Evolutionary conservation across 2,888 invertebrate genomes (phyloP).

Genomic region (Drosophila infuscata): DNA sequence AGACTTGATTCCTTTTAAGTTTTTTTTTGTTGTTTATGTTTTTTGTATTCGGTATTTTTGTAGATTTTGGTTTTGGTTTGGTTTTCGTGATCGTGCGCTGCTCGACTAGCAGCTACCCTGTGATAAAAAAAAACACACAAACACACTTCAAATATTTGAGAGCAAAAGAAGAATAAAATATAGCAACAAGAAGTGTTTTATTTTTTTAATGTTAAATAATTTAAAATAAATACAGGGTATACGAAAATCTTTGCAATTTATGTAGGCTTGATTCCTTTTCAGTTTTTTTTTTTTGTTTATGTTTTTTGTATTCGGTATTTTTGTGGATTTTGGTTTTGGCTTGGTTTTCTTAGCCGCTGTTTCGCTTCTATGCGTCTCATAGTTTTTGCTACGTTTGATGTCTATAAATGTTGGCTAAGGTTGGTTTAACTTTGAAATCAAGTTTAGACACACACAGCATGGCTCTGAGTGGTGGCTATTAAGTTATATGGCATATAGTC

Average conservation of each 20-base stretch:
- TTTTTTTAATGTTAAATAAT: too few relatives aligned
- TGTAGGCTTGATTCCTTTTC: slow-evolving; percentile 4
- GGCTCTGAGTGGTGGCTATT: slow-evolving; percentile 26
- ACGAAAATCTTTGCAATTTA: slow-evolving; percentile 24
- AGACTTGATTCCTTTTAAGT: slow-evolving; percentile 5
- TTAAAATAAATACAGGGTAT: neutral
- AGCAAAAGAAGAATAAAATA: too few relatives aligned
- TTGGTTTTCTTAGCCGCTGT: slow-evolving; percentile 18
- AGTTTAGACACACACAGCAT: slow-evolving; percentile 52
- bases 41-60: neutral
- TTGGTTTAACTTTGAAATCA: slow-evolving; percentile 78
- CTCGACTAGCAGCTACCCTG: neutral
- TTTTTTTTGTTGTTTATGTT: neutral
- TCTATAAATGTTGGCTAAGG: slow-evolving; percentile 78
- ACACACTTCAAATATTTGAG: accelerated
- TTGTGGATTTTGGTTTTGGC: slow-evolving; percentile 2
- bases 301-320: neutral
- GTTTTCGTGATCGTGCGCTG: neutral
- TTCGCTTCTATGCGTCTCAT: slow-evolving; percentile 55
- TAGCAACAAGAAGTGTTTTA: too few relatives aligned
- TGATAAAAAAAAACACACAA: neutral
- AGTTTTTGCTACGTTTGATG: slow-evolving; percentile 59
- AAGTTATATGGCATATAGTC: slow-evolving; percentile 41
- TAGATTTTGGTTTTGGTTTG: slow-evolving; percentile 1
- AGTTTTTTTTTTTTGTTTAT: neutral